These are phyloP conservation scores for Drosophila atroscutellata DNA, from an alignment of 2,888 invertebrate species.

Conservation along the genomic window DNA sequence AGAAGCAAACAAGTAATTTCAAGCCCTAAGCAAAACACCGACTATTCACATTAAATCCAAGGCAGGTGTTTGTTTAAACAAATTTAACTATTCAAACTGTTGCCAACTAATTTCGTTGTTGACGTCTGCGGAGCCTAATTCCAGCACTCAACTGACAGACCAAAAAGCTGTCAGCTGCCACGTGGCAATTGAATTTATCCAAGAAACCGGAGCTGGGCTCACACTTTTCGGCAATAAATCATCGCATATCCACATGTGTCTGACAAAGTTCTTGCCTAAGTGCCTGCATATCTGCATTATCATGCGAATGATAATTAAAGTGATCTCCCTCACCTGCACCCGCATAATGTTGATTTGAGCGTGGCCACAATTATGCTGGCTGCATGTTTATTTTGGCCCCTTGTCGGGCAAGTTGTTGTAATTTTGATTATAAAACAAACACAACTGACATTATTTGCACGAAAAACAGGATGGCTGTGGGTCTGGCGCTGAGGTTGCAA, in stretches of 20 bases:
- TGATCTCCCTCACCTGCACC: neutral
- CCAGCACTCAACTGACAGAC: conserved; percentile 26
- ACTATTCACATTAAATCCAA: conserved; percentile 16
- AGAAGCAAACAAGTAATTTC: neutral
- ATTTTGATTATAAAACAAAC: conserved; percentile 77
- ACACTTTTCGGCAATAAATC: conserved; percentile 1
- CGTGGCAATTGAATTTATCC: conserved; percentile 11
- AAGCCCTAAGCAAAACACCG: conserved; percentile 28
- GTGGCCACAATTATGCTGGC: conserved; percentile 52
- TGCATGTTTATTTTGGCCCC: conserved; percentile 48
- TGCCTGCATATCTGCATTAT: neutral
- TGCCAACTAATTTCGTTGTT: conserved; percentile 25
- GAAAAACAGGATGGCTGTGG: conserved; percentile 69
- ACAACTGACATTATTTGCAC: conserved; percentile 81
- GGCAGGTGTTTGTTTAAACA: conserved; percentile 64
- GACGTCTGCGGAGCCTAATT: conserved; percentile 37
- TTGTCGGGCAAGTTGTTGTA: conserved; percentile 67
- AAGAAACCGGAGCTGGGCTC: conserved; percentile 5
- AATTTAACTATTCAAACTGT: conserved; percentile 12
- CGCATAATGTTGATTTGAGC: conserved; percentile 18
- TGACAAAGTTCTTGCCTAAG: conserved; percentile 22
- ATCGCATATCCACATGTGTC: conserved; percentile 1
- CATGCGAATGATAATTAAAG: neutral
- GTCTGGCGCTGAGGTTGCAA: conserved; percentile 32
- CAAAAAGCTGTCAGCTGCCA: conserved; percentile 36